A percentile compares a stretch with the other conserved stretches of the same genome.
Conservation (phyloP, 2,888 invertebrate species). For the Drosophila suboccidentalis region DNA sequence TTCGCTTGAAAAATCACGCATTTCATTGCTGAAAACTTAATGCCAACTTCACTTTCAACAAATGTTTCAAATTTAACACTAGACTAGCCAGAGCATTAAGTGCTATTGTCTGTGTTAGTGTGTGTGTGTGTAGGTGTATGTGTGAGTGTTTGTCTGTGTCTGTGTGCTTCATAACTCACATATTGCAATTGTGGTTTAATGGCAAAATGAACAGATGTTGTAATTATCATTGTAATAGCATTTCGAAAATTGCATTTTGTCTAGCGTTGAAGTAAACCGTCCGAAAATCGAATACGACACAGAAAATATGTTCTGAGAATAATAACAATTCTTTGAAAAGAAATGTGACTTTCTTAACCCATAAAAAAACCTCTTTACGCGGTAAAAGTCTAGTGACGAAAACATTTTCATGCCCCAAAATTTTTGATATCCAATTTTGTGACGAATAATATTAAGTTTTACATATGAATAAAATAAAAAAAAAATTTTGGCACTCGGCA, state of each 20-base stretch:
- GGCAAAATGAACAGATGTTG: constrained; percentile 4
- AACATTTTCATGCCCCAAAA: too few relatives aligned
- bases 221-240: constrained; percentile 12
- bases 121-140: neutral
- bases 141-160: constrained; percentile 3
- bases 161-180: constrained; percentile 16
- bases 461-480: too few relatives aligned
- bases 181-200: constrained; percentile 31
- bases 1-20: constrained; percentile 66
- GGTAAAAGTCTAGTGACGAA: too few relatives aligned
- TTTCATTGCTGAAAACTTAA: constrained; percentile 47
- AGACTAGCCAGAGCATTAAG: constrained; percentile 31
- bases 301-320: neutral
- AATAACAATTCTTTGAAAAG: neutral
- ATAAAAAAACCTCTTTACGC: too few relatives aligned
- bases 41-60: constrained; percentile 39
- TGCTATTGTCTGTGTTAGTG: constrained; percentile 1
- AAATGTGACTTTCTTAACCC: too few relatives aligned
- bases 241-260: constrained; percentile 14
- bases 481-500: too few relatives aligned
- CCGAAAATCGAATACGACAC: neutral
- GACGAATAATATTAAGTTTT: too few relatives aligned
- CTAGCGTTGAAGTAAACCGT: neutral
- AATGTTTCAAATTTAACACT: constrained; percentile 43
- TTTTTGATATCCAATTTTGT: too few relatives aligned